Evolutionary conservation across 2,888 invertebrate genomes (phyloP), one percentile per base, ranked within the genome.

Genomic region (Cerceris ruficornis): DNA sequence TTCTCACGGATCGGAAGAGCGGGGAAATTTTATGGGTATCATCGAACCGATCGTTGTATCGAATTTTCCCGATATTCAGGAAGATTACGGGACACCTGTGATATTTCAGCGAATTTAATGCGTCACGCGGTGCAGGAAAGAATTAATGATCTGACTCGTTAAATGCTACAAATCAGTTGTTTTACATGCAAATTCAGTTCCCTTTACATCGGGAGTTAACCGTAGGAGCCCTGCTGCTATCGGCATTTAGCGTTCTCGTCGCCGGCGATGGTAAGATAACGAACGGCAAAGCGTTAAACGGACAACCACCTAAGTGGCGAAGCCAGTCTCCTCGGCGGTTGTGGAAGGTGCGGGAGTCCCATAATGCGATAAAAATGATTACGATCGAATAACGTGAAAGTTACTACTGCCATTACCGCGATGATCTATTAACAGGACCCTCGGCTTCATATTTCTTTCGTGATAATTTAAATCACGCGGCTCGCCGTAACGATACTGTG

Each of bases 141-240:
- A 61, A 82, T 77, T 77, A 82, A 80, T 72, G 81, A 71, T 68
- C 60, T 69, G 73, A 75, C 77, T 70, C 69, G 64, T 74, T 77
- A 85, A 84, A 77, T 83, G 77, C 77, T 77, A 77, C 69, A 73
- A 68, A 80, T 80, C 75, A 75, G 82, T 80, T 82, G 80, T 82
- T 82, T 80, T 70, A 80, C 78, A 82, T 62, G 77, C 62, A 76
- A 75, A 82, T 83, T 75, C 66, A 73, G 72, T 69, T 68, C 75
- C 61, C 61, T 28, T 59, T 28, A 67, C 69, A 73, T 46, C 67
- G 66, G 69, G 69, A 66, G 42, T 71, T 58, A 67, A 75, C 77
- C 68, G 60, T 66, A 61, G 78, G 81, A 65, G 82, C 54, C 82
- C 82, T 69, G 82, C 82, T 81, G 82, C 60, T 81, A 82, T 82